phyloP scores from a whole-genome alignment of 1,140 invertebrate genomes.

The Caenorhabditis latens region DNA sequence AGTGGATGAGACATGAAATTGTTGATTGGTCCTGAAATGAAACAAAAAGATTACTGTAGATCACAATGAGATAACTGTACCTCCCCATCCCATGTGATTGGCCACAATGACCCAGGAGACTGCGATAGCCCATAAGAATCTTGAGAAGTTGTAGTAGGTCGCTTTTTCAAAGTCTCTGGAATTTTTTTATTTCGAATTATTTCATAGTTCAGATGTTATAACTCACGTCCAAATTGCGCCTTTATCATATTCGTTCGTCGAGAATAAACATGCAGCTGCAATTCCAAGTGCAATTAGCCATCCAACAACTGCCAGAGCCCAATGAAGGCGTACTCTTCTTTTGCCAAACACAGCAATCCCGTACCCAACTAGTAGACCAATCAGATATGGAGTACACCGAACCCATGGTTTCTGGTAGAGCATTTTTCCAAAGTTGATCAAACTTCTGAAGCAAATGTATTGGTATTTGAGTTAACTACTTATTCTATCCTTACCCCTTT shows the following conservation, averaged over 20 bases:
- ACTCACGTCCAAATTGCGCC: constrained; percentile 52
- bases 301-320: constrained; percentile 40
- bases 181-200: neutral
- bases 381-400: constrained; percentile 62
- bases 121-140: constrained; percentile 62
- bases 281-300: constrained; percentile 55
- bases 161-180: constrained; percentile 62
- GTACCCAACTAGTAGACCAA: constrained; percentile 61
- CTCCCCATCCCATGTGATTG: constrained; percentile 61
- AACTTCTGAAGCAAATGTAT: constrained; percentile 5
- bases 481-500: constrained; percentile 3
- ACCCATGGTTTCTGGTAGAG: constrained; percentile 62
- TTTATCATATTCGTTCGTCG: constrained; percentile 47
- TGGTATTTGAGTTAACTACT: neutral
- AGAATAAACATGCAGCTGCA: constrained; percentile 56
- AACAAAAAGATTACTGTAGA: neutral
- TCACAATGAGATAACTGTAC: constrained; percentile 1
- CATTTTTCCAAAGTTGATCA: neutral
- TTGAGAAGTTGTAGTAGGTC: constrained; percentile 64
- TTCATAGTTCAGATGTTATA: neutral
- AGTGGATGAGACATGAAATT: constrained; percentile 61
- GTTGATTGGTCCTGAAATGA: constrained; percentile 60
- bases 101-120: constrained; percentile 63
- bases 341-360: constrained; percentile 20
- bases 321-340: constrained; percentile 48